Percentiles rank a stretch among this genome's conserved stretches.
Evolutionary conservation across 92 coral and sea anemone species (phyloP).

Genomic region (Nematostella vectensis): DNA sequence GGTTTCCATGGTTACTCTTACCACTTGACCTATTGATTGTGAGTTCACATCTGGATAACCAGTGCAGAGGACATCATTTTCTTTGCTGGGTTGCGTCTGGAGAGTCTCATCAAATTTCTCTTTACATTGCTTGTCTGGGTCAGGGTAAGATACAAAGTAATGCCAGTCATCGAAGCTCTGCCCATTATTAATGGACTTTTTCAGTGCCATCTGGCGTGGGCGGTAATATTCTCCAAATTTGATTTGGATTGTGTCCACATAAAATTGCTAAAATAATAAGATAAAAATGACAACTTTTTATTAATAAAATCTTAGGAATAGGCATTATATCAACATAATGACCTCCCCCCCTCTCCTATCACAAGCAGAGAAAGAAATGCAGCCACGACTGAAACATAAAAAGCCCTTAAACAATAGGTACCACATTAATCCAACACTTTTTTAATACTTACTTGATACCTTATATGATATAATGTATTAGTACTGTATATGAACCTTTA

Average conservation of each 20-base stretch:
- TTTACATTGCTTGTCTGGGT: constrained; percentile 31
- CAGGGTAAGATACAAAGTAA: constrained; percentile 50
- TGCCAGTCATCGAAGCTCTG: constrained; percentile 60
- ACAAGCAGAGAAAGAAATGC: too few species aligned
- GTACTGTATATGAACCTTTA: too few species aligned
- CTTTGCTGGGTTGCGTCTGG: constrained; percentile 26
- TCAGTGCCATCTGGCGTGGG: constrained; percentile 70
- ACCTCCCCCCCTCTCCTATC: too few species aligned
- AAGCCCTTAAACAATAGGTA: too few species aligned
- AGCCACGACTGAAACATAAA: too few species aligned
- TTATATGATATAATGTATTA: too few species aligned
- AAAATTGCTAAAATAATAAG: constrained; percentile 43
- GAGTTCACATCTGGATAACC: constrained; percentile 23
- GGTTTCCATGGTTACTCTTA: background rate
- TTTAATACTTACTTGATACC: too few species aligned
- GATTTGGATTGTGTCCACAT: constrained; percentile 52
- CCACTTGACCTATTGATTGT: background rate
- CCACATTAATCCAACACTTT: too few species aligned
- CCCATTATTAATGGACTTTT: constrained; percentile 57
- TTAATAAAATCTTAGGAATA: too few species aligned
- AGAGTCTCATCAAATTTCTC: constrained; percentile 32
- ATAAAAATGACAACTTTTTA: too few species aligned
- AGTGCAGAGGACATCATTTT: constrained; percentile 55
- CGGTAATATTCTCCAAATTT: constrained; percentile 78
- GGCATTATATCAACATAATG: too few species aligned